Base-by-base conservation (phyloP, 2,888 invertebrate genomes). In the Leucoptera coffeella region DNA sequence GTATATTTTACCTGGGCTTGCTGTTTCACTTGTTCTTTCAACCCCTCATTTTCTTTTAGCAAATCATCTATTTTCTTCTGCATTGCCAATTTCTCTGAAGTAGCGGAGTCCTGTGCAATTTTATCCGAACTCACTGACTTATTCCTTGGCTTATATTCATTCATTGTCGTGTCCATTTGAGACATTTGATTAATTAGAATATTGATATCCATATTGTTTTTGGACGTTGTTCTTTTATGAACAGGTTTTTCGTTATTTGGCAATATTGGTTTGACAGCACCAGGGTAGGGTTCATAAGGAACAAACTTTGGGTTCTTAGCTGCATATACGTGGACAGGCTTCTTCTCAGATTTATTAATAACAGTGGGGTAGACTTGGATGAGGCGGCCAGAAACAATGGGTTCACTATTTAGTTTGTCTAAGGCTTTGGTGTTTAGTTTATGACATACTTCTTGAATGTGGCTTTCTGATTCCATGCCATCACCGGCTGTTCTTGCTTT, bases 221-320 rank as follows among this genome's bases (percentile, higher is more conserved):
- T 62, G 0, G 61, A 67, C 35, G 27, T 8, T 3, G 13, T 28
- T 28, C 55, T 60, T 35, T 58, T 60, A n/a, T 42, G 38, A n/a
- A 49, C 45, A 43, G 57, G 61, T 12, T 46, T 42, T 26, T 57
- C 54, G 32, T 67, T 50, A 33, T 55, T 54, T 1, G 81, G 75
- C 12, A 81, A 65, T 33, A 90, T 85, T 5, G 87, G 85, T 44
- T 82, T 84, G 0, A 88, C 83, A 26, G 90, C 89, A 10, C 82
- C 88, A 43, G 88, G 81, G 45, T 90, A 91, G 0, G 91, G 91
- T 45, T 92, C 91, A 38, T 86, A 89, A 1, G 91, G 91, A 17
- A 92, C 77, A 52, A 90, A 91, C 46, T 85, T 89, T 0, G 89
- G 87, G 36, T 82, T 82, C 41, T 80, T 81, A n/a, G n/a, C n/a